Evolutionary conservation across 2,888 invertebrate species (phyloP).

Genomic region (Sarcophaga rosellei): DNA sequence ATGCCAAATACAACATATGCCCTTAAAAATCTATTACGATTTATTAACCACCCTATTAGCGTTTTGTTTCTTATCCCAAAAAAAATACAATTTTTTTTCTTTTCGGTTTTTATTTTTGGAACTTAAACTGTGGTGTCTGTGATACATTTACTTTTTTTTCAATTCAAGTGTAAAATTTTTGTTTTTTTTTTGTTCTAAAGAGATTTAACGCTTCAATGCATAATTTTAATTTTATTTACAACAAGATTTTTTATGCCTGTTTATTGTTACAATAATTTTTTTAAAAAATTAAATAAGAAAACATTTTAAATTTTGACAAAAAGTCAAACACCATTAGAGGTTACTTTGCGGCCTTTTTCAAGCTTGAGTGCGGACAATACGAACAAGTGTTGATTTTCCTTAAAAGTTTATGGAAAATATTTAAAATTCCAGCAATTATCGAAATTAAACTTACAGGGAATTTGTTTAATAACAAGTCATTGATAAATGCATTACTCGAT

Average conservation of each 20-base stretch:
- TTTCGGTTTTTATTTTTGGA: neutral
- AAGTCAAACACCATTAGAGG: slow-evolving; percentile 1
- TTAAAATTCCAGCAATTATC: neutral
- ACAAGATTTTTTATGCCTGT: neutral
- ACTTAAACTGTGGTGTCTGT: slow-evolving; percentile 56
- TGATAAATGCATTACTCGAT: no score
- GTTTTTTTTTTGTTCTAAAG: slow-evolving; percentile 4
- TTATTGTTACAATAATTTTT: slow-evolving; percentile 19
- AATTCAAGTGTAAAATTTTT: slow-evolving; percentile 60
- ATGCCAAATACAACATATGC: slow-evolving; percentile 39
- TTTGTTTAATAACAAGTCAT: no score
- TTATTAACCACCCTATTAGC: slow-evolving; percentile 56
- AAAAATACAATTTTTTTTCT: neutral
- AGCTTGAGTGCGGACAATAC: slow-evolving; percentile 58
- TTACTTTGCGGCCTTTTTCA: slow-evolving; percentile 54
- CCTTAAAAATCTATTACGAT: slow-evolving; percentile 48
- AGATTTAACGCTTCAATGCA: slow-evolving; percentile 59
- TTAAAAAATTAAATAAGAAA: slow-evolving; percentile 29
- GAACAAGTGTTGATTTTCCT: slow-evolving; percentile 46
- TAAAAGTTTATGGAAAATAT: neutral
- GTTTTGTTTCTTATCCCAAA: slow-evolving; percentile 26
- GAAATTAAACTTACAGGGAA: neutral
- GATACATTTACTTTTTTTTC: slow-evolving; percentile 2
- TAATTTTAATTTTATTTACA: slow-evolving; percentile 53
- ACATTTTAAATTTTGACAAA: slow-evolving; percentile 25